Evolutionary conservation across 2,113 vertebrate species (phyloP).

Genomic region (Erythrolamprus reginae): DNA sequence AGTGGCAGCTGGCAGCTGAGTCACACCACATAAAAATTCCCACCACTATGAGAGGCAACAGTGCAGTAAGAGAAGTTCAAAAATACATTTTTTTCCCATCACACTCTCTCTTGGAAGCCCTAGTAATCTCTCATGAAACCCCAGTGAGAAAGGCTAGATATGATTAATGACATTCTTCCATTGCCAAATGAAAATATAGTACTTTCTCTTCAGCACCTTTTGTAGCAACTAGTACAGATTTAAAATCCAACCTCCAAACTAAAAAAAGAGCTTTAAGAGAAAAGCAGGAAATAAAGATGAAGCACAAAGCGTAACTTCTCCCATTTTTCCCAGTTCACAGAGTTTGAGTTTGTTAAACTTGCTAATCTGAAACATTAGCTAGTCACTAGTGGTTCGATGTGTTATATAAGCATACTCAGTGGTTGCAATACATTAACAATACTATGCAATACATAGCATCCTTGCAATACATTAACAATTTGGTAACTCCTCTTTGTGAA

Average conservation of each 20-base stretch:
- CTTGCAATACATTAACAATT: not conserved
- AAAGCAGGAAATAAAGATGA: not conserved
- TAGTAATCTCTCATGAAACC: not conserved
- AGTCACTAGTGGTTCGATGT: not conserved
- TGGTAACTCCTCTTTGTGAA: not conserved
- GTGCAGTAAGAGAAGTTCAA: not conserved
- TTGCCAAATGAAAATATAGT: not conserved
- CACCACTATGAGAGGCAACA: not conserved
- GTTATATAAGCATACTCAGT: not conserved
- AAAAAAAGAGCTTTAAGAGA: not conserved
- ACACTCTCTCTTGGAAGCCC: not conserved
- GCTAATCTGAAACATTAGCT: not conserved
- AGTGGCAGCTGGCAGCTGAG: not conserved
- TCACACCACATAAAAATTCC: not conserved
- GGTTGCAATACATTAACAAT: not conserved
- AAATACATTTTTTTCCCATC: not conserved
- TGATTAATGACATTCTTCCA: not conserved
- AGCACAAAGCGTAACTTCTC: not conserved
- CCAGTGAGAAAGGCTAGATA: not conserved
- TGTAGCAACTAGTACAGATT: not conserved
- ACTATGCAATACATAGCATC: no score
- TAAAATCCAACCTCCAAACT: not conserved
- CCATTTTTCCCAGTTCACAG: not conserved
- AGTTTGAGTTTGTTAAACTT: not conserved
- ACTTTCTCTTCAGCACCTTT: not conserved